Evolutionary conservation across 2,888 invertebrate species (phyloP), one percentile per base, ranked within the genome.

Genomic region (Timema cristinae): DNA sequence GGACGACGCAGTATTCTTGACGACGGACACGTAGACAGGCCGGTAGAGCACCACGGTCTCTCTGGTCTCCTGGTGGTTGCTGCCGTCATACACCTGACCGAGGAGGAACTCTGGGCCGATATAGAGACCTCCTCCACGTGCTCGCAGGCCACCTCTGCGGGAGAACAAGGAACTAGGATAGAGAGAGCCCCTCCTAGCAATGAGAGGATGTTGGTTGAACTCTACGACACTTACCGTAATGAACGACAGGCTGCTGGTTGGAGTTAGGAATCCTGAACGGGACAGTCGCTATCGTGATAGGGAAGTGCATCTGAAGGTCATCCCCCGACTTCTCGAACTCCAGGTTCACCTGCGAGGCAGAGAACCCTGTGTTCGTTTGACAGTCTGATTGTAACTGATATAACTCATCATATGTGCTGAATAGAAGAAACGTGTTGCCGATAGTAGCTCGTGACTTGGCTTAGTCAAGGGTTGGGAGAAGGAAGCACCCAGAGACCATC

Each of bases 51-150:
- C 86, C 52, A 89, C 84, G 5, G 86, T 84, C 74, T 87, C 87
- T 69, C 85, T 84, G 10, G 67, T 67, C 71, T 79, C 80, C 8
- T 82, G 81, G 32, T 77, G 75, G 67, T 77, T 76, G 13, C 85
- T 86, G 16, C 91, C 91, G 80, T 91, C 91, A 79, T 92, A 91
- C 6, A 92, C 92, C 81, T 92, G 91, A 2, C 91, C 91, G 68
- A 92, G 81, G 70, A 91, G 87, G 80, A 92, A 92, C 81, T 92
- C 91, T 0, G 91, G 91, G 32, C 90, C 90, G 67, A 90, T 87
- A 82, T 91, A 92, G 81, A 89, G 87, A 1, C 92, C 92, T 11
- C 91, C 92, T 81, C 92, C 0, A 91, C 90, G 77, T 90, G 89
- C 67, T 89, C 87, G 72, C 87, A 88, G 49, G 90, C 90, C 73